These are phyloP conservation scores for Cyclophora punctaria DNA, from an alignment of 2,888 invertebrate genomes.

Conservation along the genomic window DNA sequence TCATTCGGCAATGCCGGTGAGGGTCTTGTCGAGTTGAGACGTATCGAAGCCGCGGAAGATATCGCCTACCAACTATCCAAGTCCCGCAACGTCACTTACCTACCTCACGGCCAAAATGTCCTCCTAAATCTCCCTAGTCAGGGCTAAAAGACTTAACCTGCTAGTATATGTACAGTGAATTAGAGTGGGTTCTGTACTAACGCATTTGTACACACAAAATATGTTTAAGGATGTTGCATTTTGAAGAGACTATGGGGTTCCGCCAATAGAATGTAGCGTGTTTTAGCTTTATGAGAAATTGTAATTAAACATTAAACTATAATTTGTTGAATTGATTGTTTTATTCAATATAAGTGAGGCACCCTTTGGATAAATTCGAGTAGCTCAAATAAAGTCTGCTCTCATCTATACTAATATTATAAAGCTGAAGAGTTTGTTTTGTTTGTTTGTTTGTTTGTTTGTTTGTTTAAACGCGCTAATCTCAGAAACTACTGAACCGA, in stretches of 20 bases:
- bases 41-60: slow-evolving; percentile 99
- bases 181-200: slow-evolving; percentile 39
- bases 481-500: too few species aligned
- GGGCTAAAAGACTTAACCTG: slow-evolving; percentile 36
- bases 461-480: too few species aligned
- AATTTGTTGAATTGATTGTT: slow-evolving; percentile 53
- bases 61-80: slow-evolving; percentile 97
- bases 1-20: slow-evolving; percentile 96
- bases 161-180: slow-evolving; percentile 37
- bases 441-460: too few species aligned
- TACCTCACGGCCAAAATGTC: slow-evolving; percentile 92
- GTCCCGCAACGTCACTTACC: slow-evolving; percentile 95
- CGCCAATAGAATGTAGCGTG: slow-evolving; percentile 59
- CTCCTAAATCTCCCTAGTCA: slow-evolving; percentile 84
- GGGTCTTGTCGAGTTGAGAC: slow-evolving; percentile 96
- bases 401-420: too few species aligned
- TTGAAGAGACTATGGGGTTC: slow-evolving; percentile 54
- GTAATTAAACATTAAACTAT: slow-evolving; percentile 68
- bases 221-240: slow-evolving; percentile 57
- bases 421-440: too few species aligned
- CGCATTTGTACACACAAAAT: slow-evolving; percentile 55
- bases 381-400: too few species aligned
- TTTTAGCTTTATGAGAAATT: slow-evolving; percentile 64
- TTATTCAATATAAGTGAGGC: slow-evolving; percentile 12
- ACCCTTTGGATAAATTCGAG: too few species aligned